Evolutionary conservation across 2,113 vertebrate genomes (phyloP).

Genomic region (Semnopithecus entellus): DNA sequence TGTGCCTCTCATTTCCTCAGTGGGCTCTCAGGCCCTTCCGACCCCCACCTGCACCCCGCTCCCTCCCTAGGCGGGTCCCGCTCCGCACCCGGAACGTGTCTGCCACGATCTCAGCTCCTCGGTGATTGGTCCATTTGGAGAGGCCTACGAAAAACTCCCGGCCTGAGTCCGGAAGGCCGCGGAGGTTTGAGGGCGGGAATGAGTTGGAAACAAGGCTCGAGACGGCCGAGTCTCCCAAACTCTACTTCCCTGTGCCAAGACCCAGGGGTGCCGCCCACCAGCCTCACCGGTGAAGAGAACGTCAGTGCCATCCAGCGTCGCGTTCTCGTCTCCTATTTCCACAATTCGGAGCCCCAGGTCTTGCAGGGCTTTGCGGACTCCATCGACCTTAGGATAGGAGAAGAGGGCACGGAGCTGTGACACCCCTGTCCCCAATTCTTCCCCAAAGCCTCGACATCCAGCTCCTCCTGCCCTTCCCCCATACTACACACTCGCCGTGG

Average conservation of each 20-base stretch:
- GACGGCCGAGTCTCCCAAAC: neutral
- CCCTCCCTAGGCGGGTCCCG: neutral
- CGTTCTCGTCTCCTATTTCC: constrained; percentile 88
- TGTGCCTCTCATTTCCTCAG: neutral
- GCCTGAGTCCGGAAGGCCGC: constrained; percentile 76
- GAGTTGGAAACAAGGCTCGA: neutral
- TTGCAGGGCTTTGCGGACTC: constrained; percentile 88
- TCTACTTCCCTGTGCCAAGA: neutral
- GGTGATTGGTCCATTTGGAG: constrained; percentile 93
- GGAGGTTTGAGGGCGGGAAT: neutral
- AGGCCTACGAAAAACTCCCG: constrained; percentile 94
- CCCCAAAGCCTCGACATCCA: neutral
- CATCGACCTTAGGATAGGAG: constrained; percentile 83
- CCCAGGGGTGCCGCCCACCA: neutral
- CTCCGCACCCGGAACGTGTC: constrained; percentile 90
- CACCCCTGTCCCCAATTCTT: neutral
- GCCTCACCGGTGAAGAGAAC: constrained; percentile 90
- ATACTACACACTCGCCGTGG: neutral
- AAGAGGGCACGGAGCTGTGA: neutral
- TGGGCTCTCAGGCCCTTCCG: neutral
- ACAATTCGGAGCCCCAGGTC: constrained; percentile 90
- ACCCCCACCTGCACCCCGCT: neutral
- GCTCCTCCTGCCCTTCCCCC: neutral
- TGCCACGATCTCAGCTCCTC: constrained; percentile 91
- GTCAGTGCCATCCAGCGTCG: constrained; percentile 93